Percentiles rank a stretch among this genome's conserved stretches.
Conservation (phyloP, 2,113 vertebrate species). For the Galemys pyrenaicus region DNA sequence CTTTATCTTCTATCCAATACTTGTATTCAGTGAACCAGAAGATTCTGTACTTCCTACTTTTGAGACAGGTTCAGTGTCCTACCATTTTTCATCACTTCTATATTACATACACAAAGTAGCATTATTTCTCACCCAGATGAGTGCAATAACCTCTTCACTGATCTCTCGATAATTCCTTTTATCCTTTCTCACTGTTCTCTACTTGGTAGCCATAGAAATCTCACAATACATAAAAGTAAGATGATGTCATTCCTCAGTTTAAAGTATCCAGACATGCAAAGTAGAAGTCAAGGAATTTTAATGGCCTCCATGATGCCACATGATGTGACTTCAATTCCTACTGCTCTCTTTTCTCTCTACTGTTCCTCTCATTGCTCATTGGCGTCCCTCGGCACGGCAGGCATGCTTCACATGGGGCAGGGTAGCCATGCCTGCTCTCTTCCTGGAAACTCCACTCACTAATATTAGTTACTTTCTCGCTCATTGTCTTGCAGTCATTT, state of each 20-base stretch:
- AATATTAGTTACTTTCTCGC: neutral
- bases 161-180: neutral
- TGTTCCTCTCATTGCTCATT: neutral
- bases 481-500: neutral
- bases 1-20: neutral
- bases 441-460: neutral
- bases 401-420: neutral
- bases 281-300: neutral
- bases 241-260: neutral
- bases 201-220: neutral
- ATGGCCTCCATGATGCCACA: no score
- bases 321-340: fast-evolving
- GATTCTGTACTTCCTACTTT: neutral
- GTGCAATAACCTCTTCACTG: neutral
- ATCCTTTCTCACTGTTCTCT: neutral
- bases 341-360: fast-evolving
- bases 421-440: neutral
- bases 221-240: neutral
- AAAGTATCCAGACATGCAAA: neutral
- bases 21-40: neutral
- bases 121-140: neutral
- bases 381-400: neutral
- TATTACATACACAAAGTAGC: no score
- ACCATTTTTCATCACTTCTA: neutral
- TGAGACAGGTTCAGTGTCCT: neutral